phyloP scores from a whole-genome alignment of 2,888 invertebrate species.

The Melipona bicolor region DNA sequence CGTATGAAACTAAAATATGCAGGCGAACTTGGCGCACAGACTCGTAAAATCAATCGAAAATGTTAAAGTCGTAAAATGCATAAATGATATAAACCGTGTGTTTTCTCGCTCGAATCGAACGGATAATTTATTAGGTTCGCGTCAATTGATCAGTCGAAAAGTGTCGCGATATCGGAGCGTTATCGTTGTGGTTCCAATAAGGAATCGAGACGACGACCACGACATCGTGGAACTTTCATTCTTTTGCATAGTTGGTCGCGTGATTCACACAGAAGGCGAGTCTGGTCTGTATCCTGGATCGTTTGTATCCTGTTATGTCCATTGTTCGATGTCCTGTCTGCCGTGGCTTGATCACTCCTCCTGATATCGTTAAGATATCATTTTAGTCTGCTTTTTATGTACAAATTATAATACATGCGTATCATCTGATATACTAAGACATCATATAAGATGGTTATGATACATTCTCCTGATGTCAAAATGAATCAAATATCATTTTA shows the following conservation, averaged over 20 bases:
- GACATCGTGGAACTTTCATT: conserved; percentile 54
- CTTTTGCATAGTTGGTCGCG: conserved; percentile 50
- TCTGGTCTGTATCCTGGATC: conserved; percentile 50
- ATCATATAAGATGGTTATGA: no score
- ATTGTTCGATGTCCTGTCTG: conserved; percentile 44
- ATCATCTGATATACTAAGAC: no score
- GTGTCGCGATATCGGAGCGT: not conserved
- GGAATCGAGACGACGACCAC: conserved; percentile 18
- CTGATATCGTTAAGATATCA: not conserved
- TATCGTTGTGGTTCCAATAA: not conserved
- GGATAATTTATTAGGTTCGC: not conserved
- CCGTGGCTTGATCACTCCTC: not conserved
- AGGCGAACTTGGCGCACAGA: not conserved
- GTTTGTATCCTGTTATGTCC: conserved; percentile 56
- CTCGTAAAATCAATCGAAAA: not conserved
- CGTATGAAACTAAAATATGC: not conserved
- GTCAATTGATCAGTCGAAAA: not conserved
- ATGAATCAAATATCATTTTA: no score
- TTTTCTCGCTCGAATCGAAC: not conserved
- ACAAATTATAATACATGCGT: no score
- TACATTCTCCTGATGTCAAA: no score
- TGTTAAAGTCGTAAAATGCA: not conserved
- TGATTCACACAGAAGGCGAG: conserved; percentile 64
- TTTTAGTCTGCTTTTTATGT: not conserved
- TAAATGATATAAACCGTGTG: not conserved